Evolutionary conservation across 2,113 vertebrate genomes (phyloP).

Genomic region (Eretmochelys imbricata): DNA sequence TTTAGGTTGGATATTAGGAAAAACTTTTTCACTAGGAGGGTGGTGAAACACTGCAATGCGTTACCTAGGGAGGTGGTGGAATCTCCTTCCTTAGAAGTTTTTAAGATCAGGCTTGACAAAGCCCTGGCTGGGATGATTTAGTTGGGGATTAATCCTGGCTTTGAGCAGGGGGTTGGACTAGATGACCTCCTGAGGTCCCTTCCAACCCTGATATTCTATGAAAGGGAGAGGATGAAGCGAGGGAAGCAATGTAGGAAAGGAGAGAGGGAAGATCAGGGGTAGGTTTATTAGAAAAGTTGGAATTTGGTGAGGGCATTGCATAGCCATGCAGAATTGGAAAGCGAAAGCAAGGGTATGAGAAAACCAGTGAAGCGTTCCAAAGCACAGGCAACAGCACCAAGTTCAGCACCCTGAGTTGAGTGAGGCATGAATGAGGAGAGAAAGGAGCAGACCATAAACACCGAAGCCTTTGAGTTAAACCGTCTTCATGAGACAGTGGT

Average conservation of each 20-base stretch:
- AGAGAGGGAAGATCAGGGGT: conserved; percentile 51
- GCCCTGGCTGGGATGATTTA: too few relatives aligned
- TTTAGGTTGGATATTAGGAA: too few relatives aligned
- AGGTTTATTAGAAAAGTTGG: conserved; percentile 41
- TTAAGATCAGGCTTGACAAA: too few relatives aligned
- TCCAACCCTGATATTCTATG: too few relatives aligned
- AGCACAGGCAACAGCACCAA: conserved; percentile 64
- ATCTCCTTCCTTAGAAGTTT: too few relatives aligned
- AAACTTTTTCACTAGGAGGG: too few relatives aligned
- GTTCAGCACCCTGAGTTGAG: conserved; percentile 52
- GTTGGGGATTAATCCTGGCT: too few relatives aligned
- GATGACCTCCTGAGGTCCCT: too few relatives aligned
- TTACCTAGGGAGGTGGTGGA: too few relatives aligned
- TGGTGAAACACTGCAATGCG: too few relatives aligned
- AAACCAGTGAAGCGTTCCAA: conserved; percentile 57
- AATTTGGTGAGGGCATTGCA: conserved; percentile 64
- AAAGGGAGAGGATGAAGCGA: conserved; percentile 46
- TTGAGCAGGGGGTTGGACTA: too few relatives aligned
- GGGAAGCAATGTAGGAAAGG: conserved; percentile 56
- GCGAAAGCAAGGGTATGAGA: conserved; percentile 44
- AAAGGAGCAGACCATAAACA: conserved; percentile 1
- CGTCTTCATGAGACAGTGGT: neutral
- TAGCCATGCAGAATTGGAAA: conserved; percentile 63
- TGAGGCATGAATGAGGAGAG: conserved; percentile 63
- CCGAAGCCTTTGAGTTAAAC: neutral